Evolutionary conservation across 2,113 vertebrate species (phyloP).

Genomic region (Rhipidura dahli): DNA sequence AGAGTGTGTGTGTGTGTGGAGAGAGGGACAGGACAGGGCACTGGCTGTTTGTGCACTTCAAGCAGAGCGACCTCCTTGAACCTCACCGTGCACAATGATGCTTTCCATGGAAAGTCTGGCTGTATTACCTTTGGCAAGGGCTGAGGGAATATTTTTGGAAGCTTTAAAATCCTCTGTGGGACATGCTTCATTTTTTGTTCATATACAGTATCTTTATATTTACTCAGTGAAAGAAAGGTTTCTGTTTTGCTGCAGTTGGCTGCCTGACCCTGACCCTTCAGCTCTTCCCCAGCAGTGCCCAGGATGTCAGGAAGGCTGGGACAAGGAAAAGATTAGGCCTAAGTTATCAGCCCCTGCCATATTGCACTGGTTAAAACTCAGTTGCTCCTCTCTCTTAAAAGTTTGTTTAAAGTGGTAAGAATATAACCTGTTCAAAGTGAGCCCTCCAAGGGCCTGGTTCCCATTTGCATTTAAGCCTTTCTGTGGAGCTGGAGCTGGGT

Average conservation of each 20-base stretch:
- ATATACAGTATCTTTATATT: constrained; percentile 52
- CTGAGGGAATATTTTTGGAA: constrained; percentile 60
- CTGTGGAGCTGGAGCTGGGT: background rate
- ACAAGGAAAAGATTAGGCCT: background rate
- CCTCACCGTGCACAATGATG: constrained; percentile 35
- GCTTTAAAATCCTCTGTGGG: constrained; percentile 58
- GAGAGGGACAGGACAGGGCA: background rate
- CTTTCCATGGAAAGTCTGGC: constrained; percentile 54
- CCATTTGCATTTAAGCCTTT: constrained; percentile 47
- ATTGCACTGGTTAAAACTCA: constrained; percentile 38
- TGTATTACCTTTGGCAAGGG: constrained; percentile 61
- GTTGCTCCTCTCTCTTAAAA: background rate
- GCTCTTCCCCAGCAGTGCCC: constrained; percentile 2
- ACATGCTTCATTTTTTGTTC: constrained; percentile 43
- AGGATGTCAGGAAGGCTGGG: background rate
- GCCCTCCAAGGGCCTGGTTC: constrained; percentile 48
- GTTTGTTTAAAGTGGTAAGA: constrained; percentile 48
- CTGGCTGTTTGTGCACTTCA: constrained; percentile 63
- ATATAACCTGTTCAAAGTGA: constrained; percentile 58
- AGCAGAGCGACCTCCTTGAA: constrained; percentile 46
- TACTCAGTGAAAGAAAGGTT: constrained; percentile 1
- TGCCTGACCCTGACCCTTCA: constrained; percentile 9
- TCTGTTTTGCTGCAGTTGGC: constrained; percentile 35
- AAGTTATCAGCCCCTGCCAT: constrained; percentile 21
- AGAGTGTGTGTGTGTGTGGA: background rate